A percentile compares a stretch with the other conserved stretches of the same genome.
These are phyloP conservation scores for Sitodiplosis mosellana DNA, from an alignment of 1,140 invertebrate genomes.

Conservation along the genomic window DNA sequence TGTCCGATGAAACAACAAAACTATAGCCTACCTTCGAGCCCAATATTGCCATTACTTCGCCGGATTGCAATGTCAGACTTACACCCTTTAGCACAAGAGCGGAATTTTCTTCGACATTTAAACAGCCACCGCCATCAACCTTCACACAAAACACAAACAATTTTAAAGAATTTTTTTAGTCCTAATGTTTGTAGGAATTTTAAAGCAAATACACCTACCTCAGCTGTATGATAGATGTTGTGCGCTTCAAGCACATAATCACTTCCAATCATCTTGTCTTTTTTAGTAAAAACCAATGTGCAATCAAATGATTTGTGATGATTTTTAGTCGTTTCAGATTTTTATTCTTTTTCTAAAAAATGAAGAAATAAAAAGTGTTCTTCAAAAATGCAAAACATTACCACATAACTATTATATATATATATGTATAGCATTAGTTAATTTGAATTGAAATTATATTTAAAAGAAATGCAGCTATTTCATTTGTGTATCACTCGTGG, in stretches of 20 bases:
- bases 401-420: no score
- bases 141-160: constrained; percentile 20
- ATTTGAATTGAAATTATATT: no score
- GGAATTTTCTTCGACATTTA: constrained; percentile 60
- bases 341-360: no score
- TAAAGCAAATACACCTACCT: constrained; percentile 33
- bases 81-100: constrained; percentile 80
- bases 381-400: no score
- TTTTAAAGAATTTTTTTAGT: background rate
- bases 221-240: constrained; percentile 76
- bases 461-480: no score
- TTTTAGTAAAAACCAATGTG: no score
- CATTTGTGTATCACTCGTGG: no score
- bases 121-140: constrained; percentile 61
- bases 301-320: no score
- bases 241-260: constrained; percentile 74
- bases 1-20: no score
- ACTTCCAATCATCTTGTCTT: constrained; percentile 44
- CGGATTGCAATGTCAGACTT: constrained; percentile 71
- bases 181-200: background rate
- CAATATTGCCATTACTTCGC: constrained; percentile 77
- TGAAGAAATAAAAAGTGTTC: no score
- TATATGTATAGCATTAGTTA: no score
- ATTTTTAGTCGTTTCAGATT: no score
- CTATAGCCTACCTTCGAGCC: constrained; percentile 67